Evolutionary conservation across 1,140 invertebrate species (phyloP), one percentile per base, ranked within the genome.

Genomic region (Chelonus insularis): DNA sequence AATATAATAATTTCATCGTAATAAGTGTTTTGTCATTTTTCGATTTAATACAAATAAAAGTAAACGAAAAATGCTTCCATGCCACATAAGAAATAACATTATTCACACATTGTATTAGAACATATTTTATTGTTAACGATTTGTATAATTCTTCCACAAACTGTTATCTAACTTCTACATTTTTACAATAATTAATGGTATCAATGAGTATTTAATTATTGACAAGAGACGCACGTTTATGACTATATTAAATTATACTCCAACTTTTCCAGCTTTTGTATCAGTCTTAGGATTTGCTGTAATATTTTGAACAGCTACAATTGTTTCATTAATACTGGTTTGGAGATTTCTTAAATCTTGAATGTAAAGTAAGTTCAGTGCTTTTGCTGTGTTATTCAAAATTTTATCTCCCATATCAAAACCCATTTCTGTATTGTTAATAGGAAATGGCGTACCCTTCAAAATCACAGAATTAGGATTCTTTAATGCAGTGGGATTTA

Each of bases 211-310:
- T 12, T 14, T 39, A 39, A 39, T 11, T 14, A 39, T 11, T 39
- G 37, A 39, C 14, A 14, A 5, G 8, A 14, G 37, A 5, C n/a
- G 37, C 11, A 4, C n/a, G 11, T 12, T 2, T 39, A 39, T 5
- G 1, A 16, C n/a, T 25, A 21, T n/a, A 21, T n/a, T 9, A 12
- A 16, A 56, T 85, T 82, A 88, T 68, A 73, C 81, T 63, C 97
- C 96, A 71, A 98, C 95, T 88, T 95, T 92, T 56, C 96, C 96
- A 20, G 99, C 83, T 76, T 88, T 90, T 1, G 94, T 95, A 75
- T 99, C 95, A 70, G 96, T 98, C 83, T 96, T 96, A 8, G 97
- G 97, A 87, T 99, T 91, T 6, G 96, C 96, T 11, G 96, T 98
- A 4, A 98, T 84, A 61, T 82, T 88, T 84, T 99, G 97, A 1